A percentile compares a stretch with the other conserved stretches of the same genome.
phyloP scores from a whole-genome alignment of 2,113 vertebrate species.

The Actenoides lindsayi region DNA sequence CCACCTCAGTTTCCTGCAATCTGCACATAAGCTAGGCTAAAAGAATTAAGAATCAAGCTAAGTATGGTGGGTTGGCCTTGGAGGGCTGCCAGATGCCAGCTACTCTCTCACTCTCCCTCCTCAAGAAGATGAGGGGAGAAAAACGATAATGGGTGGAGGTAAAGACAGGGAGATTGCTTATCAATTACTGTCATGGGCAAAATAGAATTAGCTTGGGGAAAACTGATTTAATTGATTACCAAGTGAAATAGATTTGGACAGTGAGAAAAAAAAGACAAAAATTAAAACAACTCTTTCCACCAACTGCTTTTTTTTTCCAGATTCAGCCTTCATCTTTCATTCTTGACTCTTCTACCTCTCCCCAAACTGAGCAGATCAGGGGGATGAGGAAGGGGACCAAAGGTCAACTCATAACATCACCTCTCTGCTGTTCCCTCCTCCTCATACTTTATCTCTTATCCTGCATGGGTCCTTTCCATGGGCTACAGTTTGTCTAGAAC shows the following conservation, averaged over 20 bases:
- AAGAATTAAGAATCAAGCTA: not conserved
- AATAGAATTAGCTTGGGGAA: not conserved
- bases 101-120: not conserved
- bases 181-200: not conserved
- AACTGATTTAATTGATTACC: not conserved
- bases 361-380: rapidly evolving
- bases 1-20: not conserved
- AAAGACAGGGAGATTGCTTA: not conserved
- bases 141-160: not conserved
- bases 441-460: not conserved
- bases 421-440: not conserved
- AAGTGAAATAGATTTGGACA: not conserved
- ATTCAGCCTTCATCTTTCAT: not conserved
- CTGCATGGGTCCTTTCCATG: rapidly evolving
- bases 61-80: not conserved
- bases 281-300: not conserved
- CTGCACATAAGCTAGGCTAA: not conserved
- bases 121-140: not conserved
- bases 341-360: not conserved
- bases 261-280: not conserved
- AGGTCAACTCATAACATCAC: not conserved
- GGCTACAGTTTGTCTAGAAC: not conserved
- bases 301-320: not conserved
- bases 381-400: too few relatives aligned
- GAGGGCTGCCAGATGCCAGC: not conserved